Evolutionary conservation across 2,797 vertebrate genomes (phyloP).

Genomic region (Amniataba percoides): DNA sequence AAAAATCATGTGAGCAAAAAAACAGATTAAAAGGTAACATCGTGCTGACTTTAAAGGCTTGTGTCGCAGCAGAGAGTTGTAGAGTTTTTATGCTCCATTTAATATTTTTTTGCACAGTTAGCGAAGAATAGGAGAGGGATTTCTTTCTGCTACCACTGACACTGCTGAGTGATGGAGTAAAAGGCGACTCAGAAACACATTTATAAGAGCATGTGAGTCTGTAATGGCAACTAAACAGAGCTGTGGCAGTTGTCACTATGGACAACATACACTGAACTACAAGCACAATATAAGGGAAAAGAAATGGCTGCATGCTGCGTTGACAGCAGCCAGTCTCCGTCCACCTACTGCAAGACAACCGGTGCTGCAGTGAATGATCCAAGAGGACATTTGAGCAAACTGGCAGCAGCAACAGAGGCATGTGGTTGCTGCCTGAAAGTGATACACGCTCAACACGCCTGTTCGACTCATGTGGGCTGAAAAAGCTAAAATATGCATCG

Average conservation of each 20-base stretch:
- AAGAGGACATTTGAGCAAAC: slow-evolving; percentile 40
- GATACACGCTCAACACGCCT: slow-evolving; percentile 39
- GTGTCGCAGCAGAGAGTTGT: slow-evolving; percentile 16
- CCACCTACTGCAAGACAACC: slow-evolving; percentile 31
- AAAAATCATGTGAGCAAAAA: slow-evolving; percentile 28
- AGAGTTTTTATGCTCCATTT: slow-evolving; percentile 5
- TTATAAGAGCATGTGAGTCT: neutral
- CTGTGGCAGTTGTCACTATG: neutral
- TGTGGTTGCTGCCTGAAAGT: slow-evolving; percentile 39
- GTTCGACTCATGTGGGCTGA: slow-evolving; percentile 52
- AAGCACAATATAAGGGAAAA: neutral
- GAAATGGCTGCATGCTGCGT: slow-evolving; percentile 14
- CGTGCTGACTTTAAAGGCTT: slow-evolving; percentile 18
- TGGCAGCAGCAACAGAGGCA: slow-evolving; percentile 38
- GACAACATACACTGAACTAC: neutral
- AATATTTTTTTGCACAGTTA: slow-evolving; percentile 1
- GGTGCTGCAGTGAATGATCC: slow-evolving; percentile 19
- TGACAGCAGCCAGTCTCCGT: slow-evolving; percentile 25
- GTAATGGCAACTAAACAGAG: neutral
- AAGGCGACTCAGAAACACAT: slow-evolving; percentile 8
- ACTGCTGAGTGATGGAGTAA: neutral
- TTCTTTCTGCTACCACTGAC: slow-evolving; percentile 6
- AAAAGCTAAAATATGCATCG: slow-evolving; percentile 48
- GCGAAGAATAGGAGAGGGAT: neutral
- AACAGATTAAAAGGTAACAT: slow-evolving; percentile 23